Conservation (phyloP, 2,888 invertebrate genomes). For the Agrypnus murinus region DNA sequence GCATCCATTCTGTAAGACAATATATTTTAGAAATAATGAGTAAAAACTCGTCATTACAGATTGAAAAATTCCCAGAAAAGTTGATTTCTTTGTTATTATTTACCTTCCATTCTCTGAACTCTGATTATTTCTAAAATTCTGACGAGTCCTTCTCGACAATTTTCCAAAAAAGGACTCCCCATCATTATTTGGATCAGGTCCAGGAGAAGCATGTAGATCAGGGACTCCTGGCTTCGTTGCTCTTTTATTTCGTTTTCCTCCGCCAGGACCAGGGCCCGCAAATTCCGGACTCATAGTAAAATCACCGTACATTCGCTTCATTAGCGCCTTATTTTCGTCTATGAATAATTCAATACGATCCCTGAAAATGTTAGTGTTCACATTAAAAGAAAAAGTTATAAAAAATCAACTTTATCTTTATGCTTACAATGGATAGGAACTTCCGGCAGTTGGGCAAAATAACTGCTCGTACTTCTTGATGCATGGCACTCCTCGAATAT, state of each 20-base stretch:
- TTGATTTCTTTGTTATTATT: background rate
- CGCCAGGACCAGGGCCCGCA: conserved; percentile 69
- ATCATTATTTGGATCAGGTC: conserved; percentile 69
- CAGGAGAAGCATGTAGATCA: conserved; percentile 74
- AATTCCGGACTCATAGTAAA: conserved; percentile 78
- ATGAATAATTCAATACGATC: conserved; percentile 94
- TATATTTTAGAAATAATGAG: background rate
- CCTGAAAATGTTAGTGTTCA: conserved; percentile 73
- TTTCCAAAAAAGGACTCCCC: conserved; percentile 74
- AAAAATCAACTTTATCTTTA: background rate
- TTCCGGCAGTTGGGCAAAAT: conserved; percentile 93
- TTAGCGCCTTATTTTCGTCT: conserved; percentile 94
- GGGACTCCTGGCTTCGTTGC: conserved; percentile 74
- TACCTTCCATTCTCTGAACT: conserved; percentile 75
- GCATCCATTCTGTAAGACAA: conserved; percentile 81
- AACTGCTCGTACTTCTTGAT: conserved; percentile 92
- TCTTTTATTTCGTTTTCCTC: conserved; percentile 66
- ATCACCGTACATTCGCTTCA: conserved; percentile 95
- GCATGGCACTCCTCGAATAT: conserved; percentile 92
- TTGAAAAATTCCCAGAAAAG: no score
- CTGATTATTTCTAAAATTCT: conserved; percentile 72
- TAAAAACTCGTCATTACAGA: no score
- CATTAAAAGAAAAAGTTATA: background rate
- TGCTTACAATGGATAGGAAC: conserved; percentile 92
- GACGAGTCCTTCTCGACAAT: conserved; percentile 73